Evolutionary conservation across 2,113 vertebrate genomes (phyloP).

Genomic region (Sceloporus undulatus): DNA sequence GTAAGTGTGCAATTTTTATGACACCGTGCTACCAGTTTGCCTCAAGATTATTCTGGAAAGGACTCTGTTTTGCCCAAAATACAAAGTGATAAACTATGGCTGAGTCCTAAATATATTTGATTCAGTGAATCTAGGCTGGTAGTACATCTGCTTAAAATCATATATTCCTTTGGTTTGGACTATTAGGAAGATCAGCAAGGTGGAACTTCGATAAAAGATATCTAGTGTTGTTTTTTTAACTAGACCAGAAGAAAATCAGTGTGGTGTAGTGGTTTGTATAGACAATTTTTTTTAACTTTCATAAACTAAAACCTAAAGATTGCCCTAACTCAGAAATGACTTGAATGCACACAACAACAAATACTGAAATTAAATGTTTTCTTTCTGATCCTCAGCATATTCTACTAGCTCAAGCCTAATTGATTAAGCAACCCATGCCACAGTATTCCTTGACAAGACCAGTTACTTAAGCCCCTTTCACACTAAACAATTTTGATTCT

Average conservation of each 20-base stretch:
- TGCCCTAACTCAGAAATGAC: no score
- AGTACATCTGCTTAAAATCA: neutral
- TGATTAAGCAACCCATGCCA: neutral
- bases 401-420: neutral
- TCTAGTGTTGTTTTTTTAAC: neutral
- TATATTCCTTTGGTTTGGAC: neutral
- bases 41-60: conserved; percentile 5
- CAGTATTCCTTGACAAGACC: neutral
- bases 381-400: no score
- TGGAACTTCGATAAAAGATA: neutral
- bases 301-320: no score
- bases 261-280: no score
- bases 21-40: neutral
- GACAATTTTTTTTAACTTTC: no score
- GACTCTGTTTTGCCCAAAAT: neutral
- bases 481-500: no score
- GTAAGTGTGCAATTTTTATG: neutral
- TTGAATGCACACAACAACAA: no score
- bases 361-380: neutral
- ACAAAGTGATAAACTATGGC: neutral
- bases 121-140: neutral
- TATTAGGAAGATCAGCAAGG: neutral
- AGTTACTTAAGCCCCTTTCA: no score
- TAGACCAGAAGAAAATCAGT: neutral
- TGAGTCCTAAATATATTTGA: neutral